Percentiles rank a stretch among this genome's conserved stretches.
phyloP scores from a whole-genome alignment of 2,797 vertebrate genomes.

The Acrossocheilus fasciatus region DNA sequence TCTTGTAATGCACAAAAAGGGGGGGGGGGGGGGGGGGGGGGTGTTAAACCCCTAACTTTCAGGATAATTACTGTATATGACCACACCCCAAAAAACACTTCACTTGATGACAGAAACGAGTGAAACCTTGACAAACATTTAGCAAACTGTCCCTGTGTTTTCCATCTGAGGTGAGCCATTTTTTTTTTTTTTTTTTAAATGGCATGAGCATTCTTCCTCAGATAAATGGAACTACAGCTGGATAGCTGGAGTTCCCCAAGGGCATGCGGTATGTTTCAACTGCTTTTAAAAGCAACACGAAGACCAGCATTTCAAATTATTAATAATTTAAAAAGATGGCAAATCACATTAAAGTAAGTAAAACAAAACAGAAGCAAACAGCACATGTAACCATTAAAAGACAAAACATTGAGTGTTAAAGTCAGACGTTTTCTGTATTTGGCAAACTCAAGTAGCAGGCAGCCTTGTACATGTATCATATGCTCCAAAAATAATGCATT shows the following conservation, averaged over 20 bases:
- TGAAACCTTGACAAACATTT: slow-evolving; percentile 33
- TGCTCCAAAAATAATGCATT: slow-evolving; percentile 14
- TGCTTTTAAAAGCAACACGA: slow-evolving; percentile 12
- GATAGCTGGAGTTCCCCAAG: slow-evolving; percentile 4
- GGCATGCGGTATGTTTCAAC: slow-evolving; percentile 22
- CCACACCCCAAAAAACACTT: not conserved
- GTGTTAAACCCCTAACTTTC: not conserved
- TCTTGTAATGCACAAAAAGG: not conserved
- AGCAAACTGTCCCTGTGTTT: slow-evolving; percentile 11
- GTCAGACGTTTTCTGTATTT: not conserved
- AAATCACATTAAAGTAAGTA: not conserved
- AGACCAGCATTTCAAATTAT: slow-evolving; percentile 11
- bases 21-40: too few species aligned
- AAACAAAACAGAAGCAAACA: slow-evolving; percentile 21
- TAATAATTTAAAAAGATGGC: slow-evolving; percentile 18
- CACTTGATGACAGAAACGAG: not conserved
- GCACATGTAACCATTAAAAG: not conserved
- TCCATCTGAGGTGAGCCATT: slow-evolving; percentile 44
- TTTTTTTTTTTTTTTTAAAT: slow-evolving; percentile 38
- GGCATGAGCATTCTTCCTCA: slow-evolving; percentile 23
- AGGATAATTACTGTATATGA: not conserved
- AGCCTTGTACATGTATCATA: not conserved
- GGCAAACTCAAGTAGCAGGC: not conserved
- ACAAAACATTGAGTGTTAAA: slow-evolving; percentile 17
- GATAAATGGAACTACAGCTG: slow-evolving; percentile 23